phyloP scores from a whole-genome alignment of 2,113 vertebrate species.

The Bubo scandiacus region DNA sequence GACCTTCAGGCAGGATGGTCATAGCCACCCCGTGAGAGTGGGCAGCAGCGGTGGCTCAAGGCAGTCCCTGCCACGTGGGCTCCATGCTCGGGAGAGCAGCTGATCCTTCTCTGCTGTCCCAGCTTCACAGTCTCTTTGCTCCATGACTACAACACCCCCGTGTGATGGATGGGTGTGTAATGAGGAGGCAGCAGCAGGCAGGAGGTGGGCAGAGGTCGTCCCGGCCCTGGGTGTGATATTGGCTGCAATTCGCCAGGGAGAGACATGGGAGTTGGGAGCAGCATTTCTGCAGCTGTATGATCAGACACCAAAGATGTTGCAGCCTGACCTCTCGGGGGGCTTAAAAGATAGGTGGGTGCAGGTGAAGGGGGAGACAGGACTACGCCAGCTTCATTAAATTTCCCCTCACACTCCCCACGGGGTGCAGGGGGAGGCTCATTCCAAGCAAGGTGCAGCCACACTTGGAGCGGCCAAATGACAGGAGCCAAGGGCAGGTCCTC shows the following conservation, averaged over 20 bases:
- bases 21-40: rapidly evolving
- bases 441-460: not conserved
- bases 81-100: not conserved
- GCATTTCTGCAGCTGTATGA: not conserved
- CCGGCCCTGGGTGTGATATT: not conserved
- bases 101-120: not conserved
- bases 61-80: not conserved
- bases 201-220: not conserved
- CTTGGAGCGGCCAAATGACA: not conserved
- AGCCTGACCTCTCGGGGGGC: not conserved
- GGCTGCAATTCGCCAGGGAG: not conserved
- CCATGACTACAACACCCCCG: rapidly evolving
- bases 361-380: not conserved
- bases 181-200: not conserved
- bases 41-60: not conserved
- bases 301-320: not conserved
- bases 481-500: not conserved
- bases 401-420: rapidly evolving
- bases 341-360: not conserved
- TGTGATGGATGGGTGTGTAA: not conserved
- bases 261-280: not conserved
- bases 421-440: not conserved
- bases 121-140: not conserved
- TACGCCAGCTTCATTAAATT: not conserved
- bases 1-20: not conserved